phyloP scores from a whole-genome alignment of 2,113 vertebrate genomes.

The Eurypyga helias region DNA sequence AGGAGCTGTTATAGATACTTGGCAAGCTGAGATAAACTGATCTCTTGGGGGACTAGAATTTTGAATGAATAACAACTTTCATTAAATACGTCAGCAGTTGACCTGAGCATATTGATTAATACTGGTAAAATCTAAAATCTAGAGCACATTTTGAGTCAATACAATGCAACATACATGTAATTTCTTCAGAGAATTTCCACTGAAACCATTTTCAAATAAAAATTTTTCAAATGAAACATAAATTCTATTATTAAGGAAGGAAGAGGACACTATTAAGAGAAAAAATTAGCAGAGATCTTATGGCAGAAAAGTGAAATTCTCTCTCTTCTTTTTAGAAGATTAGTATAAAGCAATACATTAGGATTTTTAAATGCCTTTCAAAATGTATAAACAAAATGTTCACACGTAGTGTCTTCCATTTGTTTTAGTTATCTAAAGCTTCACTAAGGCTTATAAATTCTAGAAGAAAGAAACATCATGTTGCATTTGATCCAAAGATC shows the following conservation, averaged over 20 bases:
- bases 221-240: not conserved
- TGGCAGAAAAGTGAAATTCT: not conserved
- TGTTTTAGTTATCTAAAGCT: not conserved
- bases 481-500: not conserved
- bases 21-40: not conserved
- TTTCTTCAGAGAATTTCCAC: not conserved
- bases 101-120: not conserved
- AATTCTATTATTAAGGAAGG: not conserved
- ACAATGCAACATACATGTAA: not conserved
- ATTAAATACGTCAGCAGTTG: not conserved
- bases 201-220: not conserved
- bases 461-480: not conserved
- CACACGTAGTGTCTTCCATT: not conserved
- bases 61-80: not conserved
- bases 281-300: not conserved
- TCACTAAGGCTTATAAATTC: not conserved
- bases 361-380: not conserved
- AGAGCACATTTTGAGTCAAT: not conserved
- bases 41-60: not conserved
- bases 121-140: not conserved
- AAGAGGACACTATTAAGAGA: not conserved
- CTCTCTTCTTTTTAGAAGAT: not conserved
- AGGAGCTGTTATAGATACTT: not conserved
- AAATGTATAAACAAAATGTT: not conserved
- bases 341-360: not conserved